Base-by-base conservation (phyloP, 2,797 vertebrate species). In the Karalla daura region DNA sequence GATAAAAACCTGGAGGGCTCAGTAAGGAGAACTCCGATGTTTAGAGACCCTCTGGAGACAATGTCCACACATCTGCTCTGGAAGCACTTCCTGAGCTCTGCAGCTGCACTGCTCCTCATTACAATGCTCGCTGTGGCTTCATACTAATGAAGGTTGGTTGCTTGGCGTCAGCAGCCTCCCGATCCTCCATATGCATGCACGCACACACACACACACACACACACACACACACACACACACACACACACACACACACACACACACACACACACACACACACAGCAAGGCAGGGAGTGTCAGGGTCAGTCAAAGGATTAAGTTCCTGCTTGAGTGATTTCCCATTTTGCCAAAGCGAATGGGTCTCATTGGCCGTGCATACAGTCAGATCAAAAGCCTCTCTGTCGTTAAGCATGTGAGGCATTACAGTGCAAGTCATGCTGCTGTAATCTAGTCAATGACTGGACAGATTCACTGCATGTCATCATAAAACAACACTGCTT, bases 331-430 rank as follows among this genome's bases (percentile, higher is more conserved):
- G 30, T 40, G 49, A 81, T 47, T 73, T 84, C 49, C 51, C 53
- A 72, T 46, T 79, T 73, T 44, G 47, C 58, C 54, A 69, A 83
- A 78, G 17, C 4, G 7, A 81, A 71, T 3, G 12, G 63, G 70
- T 55, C 40, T 62, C 28, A 10, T 73, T 81, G 17, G 32, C 28
- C 64, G 5, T 23, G 32, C 24, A 27, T 72, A 63, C 73, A 63
- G 66, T 65, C 59, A 14, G 28, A 59, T 80, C 41, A 79, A 70
- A 84, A 52, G 40, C 33, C 70, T 64, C 66, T 73, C 60, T 63
- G 65, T 81, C 30, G 72, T 50, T 28, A 55, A 40, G 67, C 0
- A 12, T 51, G 64, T 23, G 20, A 41, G 36, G 65, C 40, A 17
- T 78, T 15, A 72, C 10, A 45, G 62, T 24, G 51, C 59, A 58